These are phyloP conservation scores for Panagrolaimus sp. DNA, from an alignment of 1,140 invertebrate genomes.

Conservation along the genomic window DNA sequence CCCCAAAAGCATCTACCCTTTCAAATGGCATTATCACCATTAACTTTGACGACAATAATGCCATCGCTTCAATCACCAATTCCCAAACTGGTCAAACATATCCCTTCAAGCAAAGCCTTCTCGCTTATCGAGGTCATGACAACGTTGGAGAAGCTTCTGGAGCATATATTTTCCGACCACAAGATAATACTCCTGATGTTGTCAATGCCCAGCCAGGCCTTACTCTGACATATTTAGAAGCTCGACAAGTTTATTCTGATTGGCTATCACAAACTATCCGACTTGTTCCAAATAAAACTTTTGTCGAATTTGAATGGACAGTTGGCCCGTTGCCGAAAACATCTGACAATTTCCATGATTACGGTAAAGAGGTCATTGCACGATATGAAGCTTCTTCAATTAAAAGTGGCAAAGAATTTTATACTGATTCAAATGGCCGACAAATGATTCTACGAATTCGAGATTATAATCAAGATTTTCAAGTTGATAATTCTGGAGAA, in stretches of 20 bases:
- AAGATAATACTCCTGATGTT: constrained; percentile 46
- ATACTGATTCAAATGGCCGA: constrained; percentile 87
- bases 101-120: constrained; percentile 69
- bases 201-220: not conserved
- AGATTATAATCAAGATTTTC: constrained; percentile 20
- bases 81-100: not conserved
- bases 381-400: constrained; percentile 14
- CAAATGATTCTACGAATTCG: constrained; percentile 73
- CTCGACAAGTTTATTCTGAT: constrained; percentile 71
- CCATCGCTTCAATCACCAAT: not conserved
- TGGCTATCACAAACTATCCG: constrained; percentile 78
- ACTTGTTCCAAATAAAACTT: constrained; percentile 67
- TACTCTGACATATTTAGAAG: constrained; percentile 64
- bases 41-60: not conserved
- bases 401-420: constrained; percentile 68
- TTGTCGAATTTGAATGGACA: constrained; percentile 82
- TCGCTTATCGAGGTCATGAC: constrained; percentile 70
- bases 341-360: constrained; percentile 9
- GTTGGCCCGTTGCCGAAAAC: constrained; percentile 79
- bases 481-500: constrained; percentile 16
- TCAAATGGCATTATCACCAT: not conserved
- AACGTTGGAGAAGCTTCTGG: constrained; percentile 70
- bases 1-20: not conserved
- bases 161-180: constrained; percentile 79
- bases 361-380: not conserved